Conservation (phyloP, 1,140 invertebrate genomes). For the Hylaeus volcanicus region DNA sequence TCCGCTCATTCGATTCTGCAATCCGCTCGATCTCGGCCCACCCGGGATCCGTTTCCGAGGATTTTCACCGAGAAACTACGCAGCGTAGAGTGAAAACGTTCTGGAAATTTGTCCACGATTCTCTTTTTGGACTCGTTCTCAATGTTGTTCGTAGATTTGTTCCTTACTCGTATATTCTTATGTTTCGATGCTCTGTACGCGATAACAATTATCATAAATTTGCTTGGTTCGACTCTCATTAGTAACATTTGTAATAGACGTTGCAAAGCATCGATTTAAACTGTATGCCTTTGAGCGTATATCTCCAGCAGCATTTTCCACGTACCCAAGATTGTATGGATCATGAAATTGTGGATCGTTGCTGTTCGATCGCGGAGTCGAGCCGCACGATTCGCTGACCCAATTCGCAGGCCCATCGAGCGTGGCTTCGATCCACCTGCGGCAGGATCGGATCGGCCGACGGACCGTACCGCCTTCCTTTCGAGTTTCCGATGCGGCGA, state of each 20-base stretch:
- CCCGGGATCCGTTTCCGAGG: neutral
- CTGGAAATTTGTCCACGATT: neutral
- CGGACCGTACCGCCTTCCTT: conserved; percentile 21
- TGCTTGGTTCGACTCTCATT: no score
- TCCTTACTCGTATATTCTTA: no score
- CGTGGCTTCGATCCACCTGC: conserved; percentile 49
- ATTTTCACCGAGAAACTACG: neutral
- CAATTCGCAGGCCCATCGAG: conserved; percentile 40
- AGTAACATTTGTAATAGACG: no score
- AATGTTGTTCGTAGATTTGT: no score
- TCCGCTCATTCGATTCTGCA: conserved; percentile 37
- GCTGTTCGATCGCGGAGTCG: conserved; percentile 26
- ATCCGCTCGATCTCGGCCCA: neutral
- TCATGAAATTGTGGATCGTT: neutral
- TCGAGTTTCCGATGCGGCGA: conserved; percentile 40
- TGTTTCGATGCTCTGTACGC: no score
- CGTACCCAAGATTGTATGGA: no score
- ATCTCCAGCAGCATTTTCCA: no score
- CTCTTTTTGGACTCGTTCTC: neutral
- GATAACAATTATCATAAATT: no score
- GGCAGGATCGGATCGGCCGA: conserved; percentile 29
- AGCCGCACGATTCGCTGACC: conserved; percentile 48
- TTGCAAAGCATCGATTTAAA: no score
- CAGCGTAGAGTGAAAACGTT: neutral
- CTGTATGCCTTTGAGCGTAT: no score